Percentiles rank a stretch among this genome's conserved stretches.
Conservation (phyloP, 2,888 invertebrate species). For the Scaptomyza tumidula region DNA sequence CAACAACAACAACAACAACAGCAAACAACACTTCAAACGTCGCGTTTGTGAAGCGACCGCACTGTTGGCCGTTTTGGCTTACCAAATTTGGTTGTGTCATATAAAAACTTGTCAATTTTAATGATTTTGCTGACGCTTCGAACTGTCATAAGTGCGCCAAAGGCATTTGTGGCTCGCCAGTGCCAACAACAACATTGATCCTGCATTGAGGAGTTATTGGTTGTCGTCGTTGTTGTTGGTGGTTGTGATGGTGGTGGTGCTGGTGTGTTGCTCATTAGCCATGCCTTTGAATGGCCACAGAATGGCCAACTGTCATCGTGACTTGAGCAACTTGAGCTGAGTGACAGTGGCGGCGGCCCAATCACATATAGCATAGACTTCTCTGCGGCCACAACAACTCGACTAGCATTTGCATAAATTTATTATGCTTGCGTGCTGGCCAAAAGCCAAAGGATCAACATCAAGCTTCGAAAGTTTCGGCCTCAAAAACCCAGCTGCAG, state of each 20-base stretch:
- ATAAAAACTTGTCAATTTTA: conserved; percentile 82
- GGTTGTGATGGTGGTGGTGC: neutral
- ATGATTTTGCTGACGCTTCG: conserved; percentile 82
- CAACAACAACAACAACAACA: conserved; percentile 30
- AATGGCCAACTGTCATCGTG: conserved; percentile 62
- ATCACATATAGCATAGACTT: conserved; percentile 41
- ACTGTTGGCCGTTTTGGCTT: conserved; percentile 47
- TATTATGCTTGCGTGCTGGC: conserved; percentile 67
- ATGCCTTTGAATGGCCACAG: conserved; percentile 64
- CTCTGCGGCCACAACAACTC: neutral
- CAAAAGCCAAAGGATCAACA: conserved; percentile 54
- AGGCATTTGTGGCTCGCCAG: conserved; percentile 65
- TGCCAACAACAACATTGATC: conserved; percentile 34
- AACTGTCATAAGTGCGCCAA: conserved; percentile 81
- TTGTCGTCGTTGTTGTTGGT: neutral
- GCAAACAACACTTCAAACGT: conserved; percentile 73
- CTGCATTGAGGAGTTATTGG: conserved; percentile 16
- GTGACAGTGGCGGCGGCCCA: conserved; percentile 50
- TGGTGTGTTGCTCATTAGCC: conserved; percentile 68
- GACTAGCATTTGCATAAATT: conserved; percentile 72
- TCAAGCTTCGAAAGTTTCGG: conserved; percentile 2
- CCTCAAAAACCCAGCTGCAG: conserved; percentile 32
- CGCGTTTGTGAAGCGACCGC: conserved; percentile 44
- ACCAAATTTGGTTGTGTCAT: conserved; percentile 77
- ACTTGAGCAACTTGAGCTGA: conserved; percentile 42